Base-by-base conservation (phyloP, 2,797 vertebrate species). In the Gadopsis marmoratus region DNA sequence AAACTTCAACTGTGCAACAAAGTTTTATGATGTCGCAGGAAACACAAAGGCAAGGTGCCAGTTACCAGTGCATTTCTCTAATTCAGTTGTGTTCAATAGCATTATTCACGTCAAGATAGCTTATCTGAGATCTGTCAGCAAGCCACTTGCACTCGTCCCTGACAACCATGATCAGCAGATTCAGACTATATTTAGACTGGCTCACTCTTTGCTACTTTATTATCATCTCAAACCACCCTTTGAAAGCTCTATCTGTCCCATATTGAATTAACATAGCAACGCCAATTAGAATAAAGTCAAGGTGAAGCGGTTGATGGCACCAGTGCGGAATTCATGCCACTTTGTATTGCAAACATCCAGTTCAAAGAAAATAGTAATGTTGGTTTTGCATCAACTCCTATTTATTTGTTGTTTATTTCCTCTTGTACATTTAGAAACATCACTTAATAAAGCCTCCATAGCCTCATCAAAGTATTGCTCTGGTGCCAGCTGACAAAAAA, bases 261-360 rank as follows among this genome's bases (percentile, higher is more conserved):
- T 74, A 79, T 69, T 63, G 50, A 63, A 12, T 59, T 54, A 80
- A 58, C 4, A 8, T 47, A 14, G 61, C 45, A 23, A 33, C 11
- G 11, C 73, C 80, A 89, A 83, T 89, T 86, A 88, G 21, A 55
- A 39, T 6, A 16, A 62, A 69, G 67, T 71, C 68, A 43, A 81
- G 60, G 70, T 81, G 61, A 80, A 50, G 37, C 31, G n/a, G 68
- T 10, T 31, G 53, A 72, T 35, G 29, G 35, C 43, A 2, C 1
- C 1, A 45, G 17, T 12, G 64, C 1, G 4, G n/a, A 61, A 51
- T 59, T 73, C 61, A 39, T 17, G 21, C 63, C 64, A 72, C 39
- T 71, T 59, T 47, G 45, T 70, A 21, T 35, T 21, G 19, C 37
- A 37, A 72, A 56, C 56, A 48, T 33, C 12, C 4, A 43, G 29